phyloP scores from a whole-genome alignment of 2,888 invertebrate genomes.

The Ennomos quercinarius region DNA sequence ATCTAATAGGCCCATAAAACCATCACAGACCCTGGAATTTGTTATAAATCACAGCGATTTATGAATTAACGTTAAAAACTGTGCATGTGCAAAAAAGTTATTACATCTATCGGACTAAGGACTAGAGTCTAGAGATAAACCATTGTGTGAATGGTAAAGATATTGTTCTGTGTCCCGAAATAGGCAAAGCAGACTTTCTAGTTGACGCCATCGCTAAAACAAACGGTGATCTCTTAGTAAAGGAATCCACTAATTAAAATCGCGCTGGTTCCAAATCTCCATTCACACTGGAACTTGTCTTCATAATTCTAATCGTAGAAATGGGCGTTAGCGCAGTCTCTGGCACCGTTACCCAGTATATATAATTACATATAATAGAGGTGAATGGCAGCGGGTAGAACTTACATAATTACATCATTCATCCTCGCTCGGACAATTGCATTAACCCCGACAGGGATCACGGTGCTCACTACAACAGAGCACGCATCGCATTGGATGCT shows the following conservation, averaged over 20 bases:
- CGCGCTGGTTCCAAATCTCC: constrained; percentile 4
- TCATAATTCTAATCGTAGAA: constrained; percentile 33
- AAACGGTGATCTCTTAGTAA: constrained; percentile 4
- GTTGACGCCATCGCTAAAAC: neutral
- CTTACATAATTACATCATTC: constrained; percentile 73
- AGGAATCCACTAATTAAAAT: constrained; percentile 22
- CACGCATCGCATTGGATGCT: neutral
- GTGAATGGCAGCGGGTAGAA: constrained; percentile 63
- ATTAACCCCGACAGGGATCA: constrained; percentile 50
- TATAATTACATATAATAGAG: constrained; percentile 49
- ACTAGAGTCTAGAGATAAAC: no score
- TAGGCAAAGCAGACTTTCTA: no score
- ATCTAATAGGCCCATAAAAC: constrained; percentile 20
- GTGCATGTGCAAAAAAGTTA: no score
- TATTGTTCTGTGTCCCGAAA: no score
- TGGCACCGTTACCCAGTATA: constrained; percentile 45
- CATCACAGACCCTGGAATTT: constrained; percentile 1
- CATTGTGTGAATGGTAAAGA: no score
- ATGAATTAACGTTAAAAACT: neutral
- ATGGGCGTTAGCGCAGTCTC: constrained; percentile 46
- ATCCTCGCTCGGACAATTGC: constrained; percentile 50
- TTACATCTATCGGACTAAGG: no score
- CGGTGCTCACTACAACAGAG: constrained; percentile 4
- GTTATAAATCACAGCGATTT: constrained; percentile 16
- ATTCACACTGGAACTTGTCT: constrained; percentile 16